phyloP scores from a whole-genome alignment of 2,888 invertebrate species.

The Patella caerulea region DNA sequence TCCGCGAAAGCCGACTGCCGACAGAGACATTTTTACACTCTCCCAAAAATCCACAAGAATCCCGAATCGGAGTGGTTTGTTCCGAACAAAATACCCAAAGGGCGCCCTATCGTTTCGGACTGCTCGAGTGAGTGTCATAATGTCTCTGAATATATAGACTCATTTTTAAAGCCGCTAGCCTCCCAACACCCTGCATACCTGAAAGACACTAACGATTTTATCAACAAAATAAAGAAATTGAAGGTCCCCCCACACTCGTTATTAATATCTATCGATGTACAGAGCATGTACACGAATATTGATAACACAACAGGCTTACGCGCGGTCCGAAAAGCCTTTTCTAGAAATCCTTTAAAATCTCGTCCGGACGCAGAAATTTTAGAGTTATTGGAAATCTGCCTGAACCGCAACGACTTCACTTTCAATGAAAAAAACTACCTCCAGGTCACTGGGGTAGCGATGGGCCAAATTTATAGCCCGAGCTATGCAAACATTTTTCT shows the following conservation, averaged over 20 bases:
- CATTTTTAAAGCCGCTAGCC: background rate
- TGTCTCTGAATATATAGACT: background rate
- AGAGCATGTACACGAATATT: conserved; percentile 4
- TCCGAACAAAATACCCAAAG: background rate
- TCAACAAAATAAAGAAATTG: background rate
- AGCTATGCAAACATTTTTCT: conserved; percentile 1
- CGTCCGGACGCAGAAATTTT: background rate
- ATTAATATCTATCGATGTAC: background rate
- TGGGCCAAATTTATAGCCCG: background rate
- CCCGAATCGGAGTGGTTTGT: background rate
- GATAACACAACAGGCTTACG: background rate
- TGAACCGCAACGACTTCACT: background rate
- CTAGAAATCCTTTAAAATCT: background rate
- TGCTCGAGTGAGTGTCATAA: background rate
- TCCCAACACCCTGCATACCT: background rate
- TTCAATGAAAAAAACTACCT: conserved; percentile 1
- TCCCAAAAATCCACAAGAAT: background rate
- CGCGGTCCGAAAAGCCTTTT: conserved; percentile 10
- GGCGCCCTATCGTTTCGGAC: background rate
- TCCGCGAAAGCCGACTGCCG: background rate
- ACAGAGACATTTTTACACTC: background rate
- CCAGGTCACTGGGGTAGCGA: background rate
- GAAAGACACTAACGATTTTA: background rate
- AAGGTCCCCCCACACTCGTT: background rate
- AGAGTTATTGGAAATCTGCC: background rate